Conservation (phyloP, 2,113 vertebrate genomes). For the Opisthocomus hoazin region DNA sequence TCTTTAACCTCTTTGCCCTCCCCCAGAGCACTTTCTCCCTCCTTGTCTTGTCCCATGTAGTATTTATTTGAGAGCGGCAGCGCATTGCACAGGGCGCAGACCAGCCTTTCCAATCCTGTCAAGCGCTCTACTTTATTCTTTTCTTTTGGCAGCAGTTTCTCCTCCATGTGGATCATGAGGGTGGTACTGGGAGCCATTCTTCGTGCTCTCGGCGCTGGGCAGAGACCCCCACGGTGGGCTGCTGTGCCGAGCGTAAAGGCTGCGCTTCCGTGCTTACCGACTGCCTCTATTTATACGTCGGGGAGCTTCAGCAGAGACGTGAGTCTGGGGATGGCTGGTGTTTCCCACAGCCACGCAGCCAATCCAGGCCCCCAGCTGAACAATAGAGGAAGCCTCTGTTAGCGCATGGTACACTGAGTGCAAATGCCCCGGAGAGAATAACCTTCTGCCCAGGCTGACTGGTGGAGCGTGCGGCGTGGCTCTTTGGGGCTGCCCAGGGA, state of each 20-base stretch:
- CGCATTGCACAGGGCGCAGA: neutral
- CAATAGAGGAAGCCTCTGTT: conserved; percentile 50
- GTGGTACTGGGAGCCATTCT: conserved; percentile 49
- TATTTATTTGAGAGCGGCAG: neutral
- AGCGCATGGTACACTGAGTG: conserved; percentile 33
- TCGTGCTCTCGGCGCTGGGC: neutral
- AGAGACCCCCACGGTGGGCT: neutral
- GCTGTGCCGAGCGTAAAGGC: neutral
- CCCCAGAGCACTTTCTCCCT: neutral
- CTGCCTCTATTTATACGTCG: conserved; percentile 40
- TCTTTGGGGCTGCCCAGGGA: neutral
- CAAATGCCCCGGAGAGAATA: conserved; percentile 52
- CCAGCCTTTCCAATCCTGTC: neutral
- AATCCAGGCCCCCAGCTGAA: conserved; percentile 41
- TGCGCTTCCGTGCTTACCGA: neutral
- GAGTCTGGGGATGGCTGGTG: conserved; percentile 17
- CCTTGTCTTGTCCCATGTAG: neutral
- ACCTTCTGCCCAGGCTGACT: conserved; percentile 61
- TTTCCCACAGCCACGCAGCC: conserved; percentile 67
- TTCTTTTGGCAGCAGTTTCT: conserved; percentile 56
- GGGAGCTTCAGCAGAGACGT: neutral
- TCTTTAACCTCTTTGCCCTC: neutral
- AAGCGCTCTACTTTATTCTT: conserved; percentile 49
- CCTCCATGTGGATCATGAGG: conserved; percentile 5
- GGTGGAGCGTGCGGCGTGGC: conserved; percentile 19